Evolutionary conservation across 2,113 vertebrate genomes (phyloP).

Genomic region (Anser cygnoides): DNA sequence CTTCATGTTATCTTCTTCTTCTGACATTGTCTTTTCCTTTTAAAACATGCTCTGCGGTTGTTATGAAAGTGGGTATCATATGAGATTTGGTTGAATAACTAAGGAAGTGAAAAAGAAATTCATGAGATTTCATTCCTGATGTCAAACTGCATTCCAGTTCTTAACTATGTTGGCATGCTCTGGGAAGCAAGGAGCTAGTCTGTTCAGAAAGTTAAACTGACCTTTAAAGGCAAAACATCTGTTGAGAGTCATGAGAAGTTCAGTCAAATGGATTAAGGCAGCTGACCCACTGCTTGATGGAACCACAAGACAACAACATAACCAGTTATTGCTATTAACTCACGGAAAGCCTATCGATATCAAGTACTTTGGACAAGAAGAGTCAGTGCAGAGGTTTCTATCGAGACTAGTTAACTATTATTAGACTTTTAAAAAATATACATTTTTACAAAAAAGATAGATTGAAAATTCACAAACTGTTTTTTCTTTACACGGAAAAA

Average conservation of each 20-base stretch:
- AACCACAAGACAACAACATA: neutral
- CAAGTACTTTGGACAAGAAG: neutral
- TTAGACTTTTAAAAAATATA: neutral
- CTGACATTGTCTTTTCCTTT: neutral
- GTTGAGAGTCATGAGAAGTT: neutral
- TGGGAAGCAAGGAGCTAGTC: neutral
- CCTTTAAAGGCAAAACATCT: slow-evolving; percentile 52
- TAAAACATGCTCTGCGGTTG: fast-evolving
- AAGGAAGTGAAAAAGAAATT: neutral
- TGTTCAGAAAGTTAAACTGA: neutral
- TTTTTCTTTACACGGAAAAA: neutral
- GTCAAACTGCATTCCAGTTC: neutral
- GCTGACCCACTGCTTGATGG: neutral
- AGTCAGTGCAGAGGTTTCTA: neutral
- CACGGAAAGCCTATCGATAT: fast-evolving
- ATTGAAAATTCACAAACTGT: neutral
- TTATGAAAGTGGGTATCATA: fast-evolving
- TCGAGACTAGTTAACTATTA: fast-evolving
- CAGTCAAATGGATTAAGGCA: neutral
- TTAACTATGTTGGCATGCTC: neutral
- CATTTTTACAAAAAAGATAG: neutral
- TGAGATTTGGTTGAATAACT: neutral
- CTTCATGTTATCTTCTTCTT: fast-evolving
- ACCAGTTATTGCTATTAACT: neutral
- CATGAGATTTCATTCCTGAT: neutral